Evolutionary conservation across 2,888 invertebrate genomes (phyloP).

Genomic region (Galerucella nymphaeae): DNA sequence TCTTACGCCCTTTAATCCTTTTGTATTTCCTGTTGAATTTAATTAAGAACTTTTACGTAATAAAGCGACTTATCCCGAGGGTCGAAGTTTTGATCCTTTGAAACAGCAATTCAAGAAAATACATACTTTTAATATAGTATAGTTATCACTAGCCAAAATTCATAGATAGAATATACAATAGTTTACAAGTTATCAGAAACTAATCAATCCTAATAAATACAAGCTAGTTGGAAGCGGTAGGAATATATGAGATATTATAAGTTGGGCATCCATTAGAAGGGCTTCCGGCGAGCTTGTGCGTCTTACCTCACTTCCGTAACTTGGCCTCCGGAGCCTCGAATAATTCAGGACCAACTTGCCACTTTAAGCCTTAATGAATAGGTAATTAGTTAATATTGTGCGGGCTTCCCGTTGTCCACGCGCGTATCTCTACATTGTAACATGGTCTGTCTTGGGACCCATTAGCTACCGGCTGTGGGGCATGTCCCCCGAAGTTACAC

Average conservation of each 20-base stretch:
- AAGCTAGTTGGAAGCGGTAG: conserved; percentile 45
- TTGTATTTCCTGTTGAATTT: conserved; percentile 53
- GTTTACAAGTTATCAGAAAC: conserved; percentile 50
- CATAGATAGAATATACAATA: conserved; percentile 18
- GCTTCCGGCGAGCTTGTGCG: conserved; percentile 63
- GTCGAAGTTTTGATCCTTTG: neutral
- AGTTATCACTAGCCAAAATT: too few species aligned
- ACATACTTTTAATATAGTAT: too few species aligned
- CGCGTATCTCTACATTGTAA: conserved; percentile 48
- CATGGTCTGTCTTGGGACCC: conserved; percentile 60
- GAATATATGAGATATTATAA: conserved; percentile 43
- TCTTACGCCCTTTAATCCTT: conserved; percentile 45
- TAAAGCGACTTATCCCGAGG: conserved; percentile 39
- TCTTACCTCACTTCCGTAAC: conserved; percentile 65
- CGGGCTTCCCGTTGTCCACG: conserved; percentile 64
- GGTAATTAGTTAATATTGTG: conserved; percentile 67
- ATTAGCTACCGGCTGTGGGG: conserved; percentile 56
- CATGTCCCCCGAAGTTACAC: conserved; percentile 50
- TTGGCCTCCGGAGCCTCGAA: conserved; percentile 62
- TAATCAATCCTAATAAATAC: conserved; percentile 64
- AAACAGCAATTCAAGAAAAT: neutral
- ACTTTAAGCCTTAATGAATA: conserved; percentile 67
- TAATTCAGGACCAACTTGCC: conserved; percentile 67
- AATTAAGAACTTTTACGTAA: conserved; percentile 56
- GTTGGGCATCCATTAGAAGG: conserved; percentile 60